phyloP scores from a whole-genome alignment of 1,140 invertebrate genomes.

The Hyles euphorbiae region DNA sequence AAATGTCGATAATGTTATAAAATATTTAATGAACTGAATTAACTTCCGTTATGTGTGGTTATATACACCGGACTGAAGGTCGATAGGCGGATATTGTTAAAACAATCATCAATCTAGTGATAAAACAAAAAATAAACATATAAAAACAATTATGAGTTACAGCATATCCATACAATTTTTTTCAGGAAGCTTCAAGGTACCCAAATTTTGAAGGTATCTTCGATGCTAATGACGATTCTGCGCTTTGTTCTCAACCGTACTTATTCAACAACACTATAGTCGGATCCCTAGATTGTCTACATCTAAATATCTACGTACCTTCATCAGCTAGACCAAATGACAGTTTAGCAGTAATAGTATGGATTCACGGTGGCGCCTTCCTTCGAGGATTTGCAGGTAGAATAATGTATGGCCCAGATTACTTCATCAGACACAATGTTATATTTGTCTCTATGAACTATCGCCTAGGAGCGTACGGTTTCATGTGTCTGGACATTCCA shows the following conservation, averaged over 20 bases:
- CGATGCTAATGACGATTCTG: constrained; percentile 33
- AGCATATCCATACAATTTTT: constrained; percentile 1
- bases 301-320: constrained; percentile 26
- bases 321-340: constrained; percentile 9
- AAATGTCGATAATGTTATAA: too few species aligned
- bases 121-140: too few species aligned
- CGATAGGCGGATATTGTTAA: too few species aligned
- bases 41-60: too few species aligned
- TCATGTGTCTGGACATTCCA: constrained; percentile 25
- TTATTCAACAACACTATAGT: constrained; percentile 5
- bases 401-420: constrained; percentile 8
- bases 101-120: too few species aligned
- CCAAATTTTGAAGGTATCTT: constrained; percentile 29
- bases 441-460: constrained; percentile 23
- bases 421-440: constrained; percentile 16
- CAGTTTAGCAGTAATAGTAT: constrained; percentile 22
- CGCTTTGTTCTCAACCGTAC: constrained; percentile 21
- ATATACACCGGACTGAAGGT: too few species aligned
- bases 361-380: constrained; percentile 24
- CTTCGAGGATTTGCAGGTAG: constrained; percentile 10
- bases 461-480: constrained; percentile 17
- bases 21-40: too few species aligned
- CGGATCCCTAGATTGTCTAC: constrained; percentile 24
- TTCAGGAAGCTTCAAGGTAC: constrained; percentile 24
- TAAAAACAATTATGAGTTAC: background rate